Evolutionary conservation across 2,888 invertebrate species (phyloP).

Genomic region (Eristalinus sepulchralis): DNA sequence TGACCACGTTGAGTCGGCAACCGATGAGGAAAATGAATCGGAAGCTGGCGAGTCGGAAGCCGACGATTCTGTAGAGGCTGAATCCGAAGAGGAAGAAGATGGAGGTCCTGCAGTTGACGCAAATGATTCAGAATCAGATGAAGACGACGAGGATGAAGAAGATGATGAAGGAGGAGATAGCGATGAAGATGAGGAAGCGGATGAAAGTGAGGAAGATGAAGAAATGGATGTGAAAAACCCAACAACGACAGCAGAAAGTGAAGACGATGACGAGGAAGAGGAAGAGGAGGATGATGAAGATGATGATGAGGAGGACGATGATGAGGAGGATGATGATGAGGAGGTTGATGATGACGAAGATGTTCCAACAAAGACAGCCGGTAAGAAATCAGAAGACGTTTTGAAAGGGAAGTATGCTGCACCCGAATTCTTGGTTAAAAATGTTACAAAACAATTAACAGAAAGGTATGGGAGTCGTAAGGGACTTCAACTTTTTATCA

Average conservation of each 20-base stretch:
- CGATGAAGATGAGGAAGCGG: constrained; percentile 63
- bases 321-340: constrained; percentile 72
- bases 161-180: not conserved
- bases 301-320: constrained; percentile 72
- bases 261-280: constrained; percentile 70
- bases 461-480: constrained; percentile 74
- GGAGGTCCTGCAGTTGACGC: constrained; percentile 58
- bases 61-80: not conserved
- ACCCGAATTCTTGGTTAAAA: not conserved
- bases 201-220: constrained; percentile 75
- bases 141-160: constrained; percentile 30
- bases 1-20: not conserved
- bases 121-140: constrained; percentile 76
- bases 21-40: constrained; percentile 11
- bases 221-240: constrained; percentile 57
- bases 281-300: constrained; percentile 73
- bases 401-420: not conserved
- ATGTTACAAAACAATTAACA: constrained; percentile 72
- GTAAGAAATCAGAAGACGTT: not conserved
- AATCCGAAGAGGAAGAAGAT: not conserved
- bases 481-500: constrained; percentile 77
- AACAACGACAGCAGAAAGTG: constrained; percentile 72
- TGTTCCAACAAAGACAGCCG: not conserved
- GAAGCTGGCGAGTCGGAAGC: constrained; percentile 12
- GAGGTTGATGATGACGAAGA: constrained; percentile 28